Evolutionary conservation across 2,888 invertebrate genomes (phyloP).

Genomic region (Thereva nobilitata): DNA sequence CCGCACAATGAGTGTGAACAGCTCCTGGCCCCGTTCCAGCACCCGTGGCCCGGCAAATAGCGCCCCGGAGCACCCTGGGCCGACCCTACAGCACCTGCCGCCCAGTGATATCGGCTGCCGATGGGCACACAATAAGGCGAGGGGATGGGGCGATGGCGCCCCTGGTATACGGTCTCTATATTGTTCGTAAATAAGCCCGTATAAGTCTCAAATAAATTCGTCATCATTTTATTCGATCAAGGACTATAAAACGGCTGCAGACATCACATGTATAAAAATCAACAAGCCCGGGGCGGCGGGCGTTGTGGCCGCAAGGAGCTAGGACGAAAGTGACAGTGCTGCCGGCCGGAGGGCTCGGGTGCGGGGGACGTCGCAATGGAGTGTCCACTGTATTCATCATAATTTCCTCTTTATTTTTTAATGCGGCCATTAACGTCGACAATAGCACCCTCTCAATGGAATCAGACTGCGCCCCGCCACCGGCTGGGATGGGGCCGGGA

Average conservation of each 20-base stretch:
- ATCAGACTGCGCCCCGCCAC: background rate
- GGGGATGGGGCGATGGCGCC: background rate
- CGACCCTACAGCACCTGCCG: background rate
- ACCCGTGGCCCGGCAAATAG: conserved; percentile 3
- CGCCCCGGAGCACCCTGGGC: background rate
- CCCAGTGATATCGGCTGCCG: background rate
- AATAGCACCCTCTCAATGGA: conserved; percentile 9
- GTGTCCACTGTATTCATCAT: conserved; percentile 26
- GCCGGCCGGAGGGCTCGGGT: conserved; percentile 1
- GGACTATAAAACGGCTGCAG: conserved; percentile 30
- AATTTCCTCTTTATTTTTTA: conserved; percentile 40
- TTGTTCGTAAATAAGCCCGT: conserved; percentile 29
- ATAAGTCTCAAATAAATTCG: conserved; percentile 39
- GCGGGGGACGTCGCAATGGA: conserved; percentile 11
- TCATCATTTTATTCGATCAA: conserved; percentile 38
- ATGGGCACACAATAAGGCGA: background rate
- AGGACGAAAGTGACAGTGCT: conserved; percentile 2
- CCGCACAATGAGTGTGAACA: conserved; percentile 11
- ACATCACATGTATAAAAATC: conserved; percentile 20
- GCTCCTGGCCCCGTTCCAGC: background rate
- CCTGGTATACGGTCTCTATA: conserved; percentile 1
- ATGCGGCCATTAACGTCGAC: conserved; percentile 35
- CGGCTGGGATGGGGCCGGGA: background rate
- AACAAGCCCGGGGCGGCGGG: conserved; percentile 10
- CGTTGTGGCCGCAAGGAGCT: background rate